phyloP scores from a whole-genome alignment of 2,888 invertebrate species.

The Volucella inanis region DNA sequence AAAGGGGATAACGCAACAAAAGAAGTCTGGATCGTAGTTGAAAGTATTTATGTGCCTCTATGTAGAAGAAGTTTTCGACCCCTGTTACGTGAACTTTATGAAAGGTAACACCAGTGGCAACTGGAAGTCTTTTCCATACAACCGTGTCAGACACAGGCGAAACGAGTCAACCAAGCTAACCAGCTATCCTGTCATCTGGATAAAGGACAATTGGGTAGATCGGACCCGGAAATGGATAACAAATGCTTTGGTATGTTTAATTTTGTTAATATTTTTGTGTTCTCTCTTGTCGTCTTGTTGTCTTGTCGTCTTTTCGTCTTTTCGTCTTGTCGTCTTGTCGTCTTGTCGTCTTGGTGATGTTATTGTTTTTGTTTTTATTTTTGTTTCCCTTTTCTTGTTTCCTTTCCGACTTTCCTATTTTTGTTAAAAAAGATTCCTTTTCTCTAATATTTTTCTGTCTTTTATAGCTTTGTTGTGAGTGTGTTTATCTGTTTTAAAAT shows the following conservation, averaged over 20 bases:
- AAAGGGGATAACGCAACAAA: constrained; percentile 16
- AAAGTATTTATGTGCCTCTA: constrained; percentile 47
- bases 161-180: constrained; percentile 20
- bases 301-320: constrained; percentile 6
- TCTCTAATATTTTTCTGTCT: constrained; percentile 54
- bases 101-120: constrained; percentile 62
- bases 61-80: constrained; percentile 38
- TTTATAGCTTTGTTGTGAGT: constrained; percentile 58
- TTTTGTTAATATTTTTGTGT: constrained; percentile 71
- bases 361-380: constrained; percentile 10
- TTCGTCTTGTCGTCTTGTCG: background rate
- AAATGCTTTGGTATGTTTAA: constrained; percentile 73
- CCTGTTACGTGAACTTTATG: constrained; percentile 58
- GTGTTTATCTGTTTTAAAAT: constrained; percentile 70
- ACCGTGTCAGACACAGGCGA: constrained; percentile 11
- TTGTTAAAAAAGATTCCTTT: constrained; percentile 25
- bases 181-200: constrained; percentile 46
- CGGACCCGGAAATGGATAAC: constrained; percentile 72
- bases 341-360: constrained; percentile 35
- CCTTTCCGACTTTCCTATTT: background rate
- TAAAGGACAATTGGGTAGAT: constrained; percentile 69
- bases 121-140: constrained; percentile 6
- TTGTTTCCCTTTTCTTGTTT: background rate
- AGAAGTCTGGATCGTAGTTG: constrained; percentile 34
- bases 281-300: constrained; percentile 19